Base-by-base conservation (phyloP, 2,888 invertebrate genomes). In the Cordilura impudica region DNA sequence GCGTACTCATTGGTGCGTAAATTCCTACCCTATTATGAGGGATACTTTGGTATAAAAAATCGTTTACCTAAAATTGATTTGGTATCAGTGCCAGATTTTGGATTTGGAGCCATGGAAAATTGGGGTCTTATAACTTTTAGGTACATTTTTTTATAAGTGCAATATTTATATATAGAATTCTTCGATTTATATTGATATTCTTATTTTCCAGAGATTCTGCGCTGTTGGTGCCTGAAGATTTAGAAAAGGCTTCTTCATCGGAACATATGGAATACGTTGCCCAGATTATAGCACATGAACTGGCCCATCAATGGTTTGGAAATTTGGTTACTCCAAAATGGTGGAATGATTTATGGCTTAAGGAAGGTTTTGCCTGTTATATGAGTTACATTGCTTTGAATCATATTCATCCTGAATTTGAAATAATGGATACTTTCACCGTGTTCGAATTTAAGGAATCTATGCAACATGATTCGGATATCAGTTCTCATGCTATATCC, bases 301-400 rank as follows among this genome's bases (percentile, higher is more conserved):
- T 95, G 63, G 93, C 94, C 0, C 96, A 97, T 87, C 94, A 94
- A 91, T 95, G 95, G 95, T 95, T 95, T 83, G 95, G 95, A 5
- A 94, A 95, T 85, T 90, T 94, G 16, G 93, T 95, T 16, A 94
- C 95, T 0, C 93, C 93, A 70, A 92, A 93, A 35, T 94, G 94
- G 94, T 95, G 95, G 95, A 91, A 93, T 74, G 93, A 92, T 83
- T 90, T 94, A 1, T 95, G 94, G 94, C 89, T 95, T 10, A 92
- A 92, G 83, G 92, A 92, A 83, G 92, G 92, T 4, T 91, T 92
- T 66, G 91, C 92, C 18, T 90, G 91, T 2, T 92, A 91, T 80
- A 91, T 91, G 83, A 91, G 91, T 73, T 90, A 90, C 51, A 84
- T 90, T 67, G 90, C 90, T 1, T 82, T 91, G 4, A 85, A 90